These are phyloP conservation scores for Acipenser transmontanus DNA, from an alignment of 2,797 vertebrate genomes.

Conservation along the genomic window DNA sequence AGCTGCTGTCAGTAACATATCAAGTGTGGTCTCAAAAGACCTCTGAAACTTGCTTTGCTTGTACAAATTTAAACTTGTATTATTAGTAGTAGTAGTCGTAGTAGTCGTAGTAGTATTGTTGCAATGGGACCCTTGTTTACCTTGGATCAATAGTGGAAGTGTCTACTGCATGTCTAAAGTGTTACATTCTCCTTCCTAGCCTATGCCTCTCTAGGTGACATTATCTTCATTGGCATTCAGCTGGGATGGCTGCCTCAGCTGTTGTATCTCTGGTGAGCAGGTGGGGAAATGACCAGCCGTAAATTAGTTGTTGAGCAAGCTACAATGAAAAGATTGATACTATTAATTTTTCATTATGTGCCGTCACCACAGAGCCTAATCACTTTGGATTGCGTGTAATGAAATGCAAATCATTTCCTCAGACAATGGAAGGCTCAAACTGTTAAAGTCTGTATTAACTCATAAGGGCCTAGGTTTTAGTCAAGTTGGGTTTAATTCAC, in stretches of 20 bases:
- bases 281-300: constrained; percentile 64
- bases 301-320: constrained; percentile 72
- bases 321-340: constrained; percentile 69
- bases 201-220: constrained; percentile 39
- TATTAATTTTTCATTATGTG: constrained; percentile 77
- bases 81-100: constrained; percentile 17
- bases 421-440: constrained; percentile 1
- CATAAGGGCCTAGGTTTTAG: no score
- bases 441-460: no score
- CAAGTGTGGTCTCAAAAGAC: constrained; percentile 28
- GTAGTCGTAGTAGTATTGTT: background rate
- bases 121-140: constrained; percentile 30
- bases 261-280: constrained; percentile 54
- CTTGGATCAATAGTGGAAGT: constrained; percentile 25
- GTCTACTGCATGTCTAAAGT: constrained; percentile 34
- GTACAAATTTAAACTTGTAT: constrained; percentile 27
- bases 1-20: constrained; percentile 28
- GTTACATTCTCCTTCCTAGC: constrained; percentile 29
- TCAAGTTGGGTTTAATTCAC: no score
- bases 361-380: constrained; percentile 61
- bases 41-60: constrained; percentile 31
- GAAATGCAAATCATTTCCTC: constrained; percentile 54
- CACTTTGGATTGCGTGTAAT: constrained; percentile 60
- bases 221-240: constrained; percentile 62
- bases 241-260: constrained; percentile 51